phyloP scores from a whole-genome alignment of 2,113 vertebrate genomes.

The Mesoclemmys tuberculata region DNA sequence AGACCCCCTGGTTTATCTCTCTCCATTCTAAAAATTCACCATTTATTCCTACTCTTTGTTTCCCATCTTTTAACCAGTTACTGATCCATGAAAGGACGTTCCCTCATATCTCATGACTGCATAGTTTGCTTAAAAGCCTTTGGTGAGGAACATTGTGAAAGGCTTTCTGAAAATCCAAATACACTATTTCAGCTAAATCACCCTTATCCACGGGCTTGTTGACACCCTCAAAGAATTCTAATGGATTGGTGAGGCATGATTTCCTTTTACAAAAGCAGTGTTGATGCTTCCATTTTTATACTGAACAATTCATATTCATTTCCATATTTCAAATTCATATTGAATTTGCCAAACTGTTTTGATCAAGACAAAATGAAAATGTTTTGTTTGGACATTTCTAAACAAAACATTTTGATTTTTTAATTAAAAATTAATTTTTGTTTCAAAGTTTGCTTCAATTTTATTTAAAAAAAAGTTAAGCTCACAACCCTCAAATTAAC shows the following conservation, averaged over 20 bases:
- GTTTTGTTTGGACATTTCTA: not conserved
- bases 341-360: not conserved
- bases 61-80: not conserved
- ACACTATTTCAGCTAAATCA: not conserved
- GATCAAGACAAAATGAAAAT: not conserved
- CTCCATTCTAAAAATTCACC: not conserved
- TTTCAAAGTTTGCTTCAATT: not conserved
- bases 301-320: not conserved
- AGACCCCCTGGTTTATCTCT: not conserved
- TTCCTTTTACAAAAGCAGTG: not conserved
- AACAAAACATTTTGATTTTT: not conserved
- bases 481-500: not conserved
- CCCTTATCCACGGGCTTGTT: not conserved
- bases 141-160: not conserved
- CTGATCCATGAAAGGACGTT: not conserved
- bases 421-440: not conserved
- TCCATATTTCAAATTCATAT: not conserved
- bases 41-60: not conserved
- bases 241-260: not conserved
- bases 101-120: not conserved
- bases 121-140: not conserved
- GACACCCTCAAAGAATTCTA: not conserved
- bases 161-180: not conserved
- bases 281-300: not conserved
- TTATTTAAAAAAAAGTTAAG: not conserved